Conservation (phyloP, 1,140 invertebrate species). For the Diachasmimorpha longicaudata region DNA sequence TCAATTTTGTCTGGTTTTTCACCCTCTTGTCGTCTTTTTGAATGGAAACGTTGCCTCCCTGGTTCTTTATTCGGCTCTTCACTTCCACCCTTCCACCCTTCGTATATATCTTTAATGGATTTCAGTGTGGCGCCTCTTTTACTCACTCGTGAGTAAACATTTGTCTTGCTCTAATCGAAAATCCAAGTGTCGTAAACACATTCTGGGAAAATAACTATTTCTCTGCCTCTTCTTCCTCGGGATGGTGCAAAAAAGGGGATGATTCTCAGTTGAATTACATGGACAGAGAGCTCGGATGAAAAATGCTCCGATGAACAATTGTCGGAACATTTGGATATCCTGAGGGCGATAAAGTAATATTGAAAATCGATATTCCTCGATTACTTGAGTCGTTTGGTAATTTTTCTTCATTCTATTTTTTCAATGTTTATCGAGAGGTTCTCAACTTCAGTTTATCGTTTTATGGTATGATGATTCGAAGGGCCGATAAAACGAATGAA, state of each 20-base stretch:
- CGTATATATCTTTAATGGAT: background rate
- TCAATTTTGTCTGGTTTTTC: background rate
- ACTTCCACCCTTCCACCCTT: background rate
- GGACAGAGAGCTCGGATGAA: too few relatives aligned
- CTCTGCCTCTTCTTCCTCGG: background rate
- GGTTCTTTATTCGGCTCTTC: background rate
- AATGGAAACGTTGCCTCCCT: background rate
- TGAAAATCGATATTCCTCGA: too few relatives aligned
- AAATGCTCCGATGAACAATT: too few relatives aligned
- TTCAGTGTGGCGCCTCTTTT: conserved; percentile 1
- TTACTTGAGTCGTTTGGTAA: too few relatives aligned
- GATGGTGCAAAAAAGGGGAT: too few relatives aligned
- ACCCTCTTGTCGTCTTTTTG: background rate
- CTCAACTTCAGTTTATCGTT: too few relatives aligned
- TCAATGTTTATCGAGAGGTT: too few relatives aligned
- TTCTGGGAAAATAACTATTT: background rate
- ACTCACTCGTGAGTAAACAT: background rate
- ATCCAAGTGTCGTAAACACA: conserved; percentile 1
- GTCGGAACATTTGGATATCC: too few relatives aligned
- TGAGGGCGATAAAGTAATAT: too few relatives aligned
- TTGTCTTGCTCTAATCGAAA: conserved; percentile 8
- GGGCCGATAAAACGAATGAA: background rate
- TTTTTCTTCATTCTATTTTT: too few relatives aligned
- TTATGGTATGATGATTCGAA: background rate
- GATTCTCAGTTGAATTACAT: too few relatives aligned